Evolutionary conservation across 2,797 vertebrate genomes (phyloP).

Genomic region (Phoxinus dragarum): DNA sequence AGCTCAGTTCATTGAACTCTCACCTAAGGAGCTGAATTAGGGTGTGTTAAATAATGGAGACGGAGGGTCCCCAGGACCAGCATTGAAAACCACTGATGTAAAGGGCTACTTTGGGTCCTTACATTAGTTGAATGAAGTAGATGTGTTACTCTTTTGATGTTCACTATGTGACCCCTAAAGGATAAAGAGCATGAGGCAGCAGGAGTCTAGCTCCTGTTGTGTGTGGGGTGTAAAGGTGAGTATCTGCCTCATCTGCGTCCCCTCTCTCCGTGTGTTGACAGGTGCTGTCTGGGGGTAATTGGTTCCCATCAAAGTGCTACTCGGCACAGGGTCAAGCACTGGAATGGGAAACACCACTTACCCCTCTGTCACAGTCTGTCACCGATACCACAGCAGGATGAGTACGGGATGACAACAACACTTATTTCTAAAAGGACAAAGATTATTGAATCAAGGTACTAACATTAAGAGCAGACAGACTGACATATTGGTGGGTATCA

Average conservation of each 20-base stretch:
- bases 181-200: constrained; percentile 16
- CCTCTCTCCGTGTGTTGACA: constrained; percentile 46
- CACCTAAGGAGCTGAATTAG: background rate
- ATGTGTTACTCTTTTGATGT: background rate
- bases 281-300: constrained; percentile 53
- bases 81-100: background rate
- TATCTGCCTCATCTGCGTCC: constrained; percentile 30
- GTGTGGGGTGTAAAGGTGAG: constrained; percentile 39
- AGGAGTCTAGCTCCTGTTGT: constrained; percentile 5
- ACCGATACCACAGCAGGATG: constrained; percentile 8
- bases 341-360: constrained; percentile 46
- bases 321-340: constrained; percentile 47
- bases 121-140: background rate
- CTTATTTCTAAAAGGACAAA: background rate
- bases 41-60: background rate
- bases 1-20: too few relatives aligned
- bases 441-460: constrained; percentile 18
- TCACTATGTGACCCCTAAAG: constrained; percentile 18
- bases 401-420: background rate
- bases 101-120: background rate
- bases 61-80: background rate
- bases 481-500: background rate
- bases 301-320: constrained; percentile 53
- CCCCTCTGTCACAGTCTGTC: constrained; percentile 30
- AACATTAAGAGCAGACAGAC: background rate